phyloP scores from a whole-genome alignment of 1,140 invertebrate species.

The Heliothis virescens region DNA sequence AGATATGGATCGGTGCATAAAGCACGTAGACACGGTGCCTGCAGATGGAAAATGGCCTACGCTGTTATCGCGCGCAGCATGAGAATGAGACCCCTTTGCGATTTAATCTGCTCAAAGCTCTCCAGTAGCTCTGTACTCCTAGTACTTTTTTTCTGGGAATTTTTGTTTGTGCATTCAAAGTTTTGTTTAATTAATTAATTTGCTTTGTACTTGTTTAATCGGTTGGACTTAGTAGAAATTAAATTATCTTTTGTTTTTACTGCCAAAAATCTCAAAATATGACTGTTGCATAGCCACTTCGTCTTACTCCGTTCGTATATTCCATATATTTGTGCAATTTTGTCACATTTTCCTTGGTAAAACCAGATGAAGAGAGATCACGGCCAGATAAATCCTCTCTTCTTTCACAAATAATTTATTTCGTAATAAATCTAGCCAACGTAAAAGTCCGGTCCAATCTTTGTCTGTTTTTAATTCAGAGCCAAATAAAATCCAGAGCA shows the following conservation, averaged over 20 bases:
- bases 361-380: neutral
- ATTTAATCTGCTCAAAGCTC: conserved; percentile 73
- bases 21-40: conserved; percentile 51
- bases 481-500: neutral
- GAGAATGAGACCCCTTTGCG: conserved; percentile 70
- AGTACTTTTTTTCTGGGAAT: conserved; percentile 60
- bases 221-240: neutral
- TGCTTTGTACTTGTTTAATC: conserved; percentile 5
- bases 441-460: neutral
- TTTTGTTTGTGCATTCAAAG: conserved; percentile 51
- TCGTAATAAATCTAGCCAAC: neutral
- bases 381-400: neutral
- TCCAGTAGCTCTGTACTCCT: conserved; percentile 59
- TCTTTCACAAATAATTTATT: neutral
- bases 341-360: neutral
- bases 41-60: conserved; percentile 59
- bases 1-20: conserved; percentile 48
- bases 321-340: too few species aligned
- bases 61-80: conserved; percentile 63
- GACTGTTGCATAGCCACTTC: too few species aligned
- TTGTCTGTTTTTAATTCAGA: neutral
- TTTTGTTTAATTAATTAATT: conserved; percentile 40
- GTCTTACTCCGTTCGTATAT: too few species aligned
- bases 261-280: neutral
- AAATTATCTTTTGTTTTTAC: neutral